Conservation (phyloP, 2,113 vertebrate genomes). For the Micronycteris hirsuta region DNA sequence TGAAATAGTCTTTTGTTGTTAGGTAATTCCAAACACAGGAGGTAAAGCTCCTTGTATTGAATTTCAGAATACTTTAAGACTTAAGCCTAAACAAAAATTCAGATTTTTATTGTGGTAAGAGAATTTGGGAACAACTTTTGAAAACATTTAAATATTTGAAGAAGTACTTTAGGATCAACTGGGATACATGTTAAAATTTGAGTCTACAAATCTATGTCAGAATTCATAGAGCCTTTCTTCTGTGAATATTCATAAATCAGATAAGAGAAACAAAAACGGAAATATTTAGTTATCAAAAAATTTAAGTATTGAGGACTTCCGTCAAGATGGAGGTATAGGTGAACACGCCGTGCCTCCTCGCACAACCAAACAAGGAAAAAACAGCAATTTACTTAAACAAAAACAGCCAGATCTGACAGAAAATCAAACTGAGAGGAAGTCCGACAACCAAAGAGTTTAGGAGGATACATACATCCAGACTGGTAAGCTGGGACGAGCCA, state of each 20-base stretch:
- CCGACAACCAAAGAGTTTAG: too few species aligned
- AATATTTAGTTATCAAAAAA: slow-evolving; percentile 50
- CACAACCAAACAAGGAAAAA: too few species aligned
- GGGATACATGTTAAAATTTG: background rate
- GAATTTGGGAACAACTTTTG: slow-evolving; percentile 21
- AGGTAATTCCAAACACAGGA: background rate
- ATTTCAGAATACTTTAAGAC: background rate
- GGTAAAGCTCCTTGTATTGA: background rate
- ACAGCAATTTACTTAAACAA: too few species aligned
- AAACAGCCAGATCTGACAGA: too few species aligned
- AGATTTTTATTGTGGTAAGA: slow-evolving; percentile 5
- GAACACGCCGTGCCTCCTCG: too few species aligned
- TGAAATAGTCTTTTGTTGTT: slow-evolving; percentile 13
- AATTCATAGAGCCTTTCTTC: background rate
- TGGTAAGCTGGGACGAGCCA: too few species aligned
- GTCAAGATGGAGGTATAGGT: too few species aligned
- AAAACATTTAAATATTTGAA: slow-evolving; percentile 33
- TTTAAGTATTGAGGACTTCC: too few species aligned
- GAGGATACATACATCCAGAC: too few species aligned
- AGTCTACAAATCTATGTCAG: background rate
- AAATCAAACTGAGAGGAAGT: too few species aligned
- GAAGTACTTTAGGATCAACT: background rate
- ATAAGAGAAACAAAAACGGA: slow-evolving; percentile 37
- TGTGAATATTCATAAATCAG: slow-evolving; percentile 7
- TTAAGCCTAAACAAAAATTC: slow-evolving; percentile 3